Evolutionary conservation across 2,797 vertebrate species (phyloP).

Genomic region (Phrynocephalus vlangalii): DNA sequence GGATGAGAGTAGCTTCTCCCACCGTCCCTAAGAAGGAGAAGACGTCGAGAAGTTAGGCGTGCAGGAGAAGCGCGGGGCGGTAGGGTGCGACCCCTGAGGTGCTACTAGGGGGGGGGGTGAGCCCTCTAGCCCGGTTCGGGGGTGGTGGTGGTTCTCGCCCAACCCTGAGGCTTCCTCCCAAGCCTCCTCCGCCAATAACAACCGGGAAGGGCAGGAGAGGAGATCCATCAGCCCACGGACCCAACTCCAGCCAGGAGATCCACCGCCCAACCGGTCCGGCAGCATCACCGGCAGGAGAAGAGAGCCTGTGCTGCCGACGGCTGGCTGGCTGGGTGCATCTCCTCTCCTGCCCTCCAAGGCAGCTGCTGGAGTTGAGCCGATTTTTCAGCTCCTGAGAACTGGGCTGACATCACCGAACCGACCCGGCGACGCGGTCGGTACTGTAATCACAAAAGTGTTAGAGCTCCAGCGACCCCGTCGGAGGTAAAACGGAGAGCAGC

Average conservation of each 20-base stretch:
- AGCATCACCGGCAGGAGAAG: slow-evolving; percentile 6
- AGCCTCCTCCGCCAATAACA: no score
- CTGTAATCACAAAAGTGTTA: no score
- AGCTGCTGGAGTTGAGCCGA: no score
- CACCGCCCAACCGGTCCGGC: no score
- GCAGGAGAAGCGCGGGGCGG: neutral
- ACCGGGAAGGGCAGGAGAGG: no score
- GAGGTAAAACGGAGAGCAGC: slow-evolving; percentile 23
- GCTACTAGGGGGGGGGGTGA: slow-evolving; percentile 71
- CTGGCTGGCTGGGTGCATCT: neutral
- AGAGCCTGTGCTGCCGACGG: neutral
- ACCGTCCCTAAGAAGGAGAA: neutral
- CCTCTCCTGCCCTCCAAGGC: neutral
- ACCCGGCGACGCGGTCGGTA: neutral
- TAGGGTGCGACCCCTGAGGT: neutral
- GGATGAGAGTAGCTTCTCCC: neutral
- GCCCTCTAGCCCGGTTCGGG: slow-evolving; percentile 58
- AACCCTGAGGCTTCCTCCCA: slow-evolving; percentile 68
- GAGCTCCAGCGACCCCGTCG: neutral
- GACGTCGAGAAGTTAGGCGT: slow-evolving; percentile 63
- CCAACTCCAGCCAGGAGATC: no score
- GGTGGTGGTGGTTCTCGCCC: slow-evolving; percentile 59
- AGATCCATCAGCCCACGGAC: no score
- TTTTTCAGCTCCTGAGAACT: neutral
- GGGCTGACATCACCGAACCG: neutral